Evolutionary conservation across 2,113 vertebrate species (phyloP).

Genomic region (Corydoras sp.): DNA sequence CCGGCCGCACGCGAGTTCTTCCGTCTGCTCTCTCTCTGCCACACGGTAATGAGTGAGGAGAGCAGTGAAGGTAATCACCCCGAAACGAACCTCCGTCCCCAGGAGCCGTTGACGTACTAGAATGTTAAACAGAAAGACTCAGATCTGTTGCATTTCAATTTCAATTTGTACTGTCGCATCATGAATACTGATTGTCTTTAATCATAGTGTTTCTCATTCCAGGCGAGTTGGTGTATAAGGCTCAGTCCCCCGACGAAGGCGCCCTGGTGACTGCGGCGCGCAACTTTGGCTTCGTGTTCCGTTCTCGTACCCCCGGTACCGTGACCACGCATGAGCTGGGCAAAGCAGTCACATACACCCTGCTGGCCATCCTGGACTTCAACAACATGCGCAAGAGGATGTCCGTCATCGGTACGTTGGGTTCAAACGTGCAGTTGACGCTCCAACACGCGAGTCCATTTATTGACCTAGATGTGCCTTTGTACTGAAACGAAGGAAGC

Average conservation of each 20-base stretch:
- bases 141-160: too few species aligned
- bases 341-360: conserved; percentile 69
- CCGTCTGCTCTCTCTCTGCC: conserved; percentile 84
- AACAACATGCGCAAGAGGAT: conserved; percentile 92
- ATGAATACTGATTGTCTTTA: too few species aligned
- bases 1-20: conserved; percentile 77
- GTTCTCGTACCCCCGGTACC: conserved; percentile 79
- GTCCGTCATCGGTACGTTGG: conserved; percentile 84
- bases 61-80: conserved; percentile 56
- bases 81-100: too few species aligned
- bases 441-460: too few species aligned
- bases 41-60: conserved; percentile 92
- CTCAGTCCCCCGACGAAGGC: conserved; percentile 94
- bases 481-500: too few species aligned
- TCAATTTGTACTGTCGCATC: too few species aligned
- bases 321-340: conserved; percentile 86
- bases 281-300: conserved; percentile 92
- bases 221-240: conserved; percentile 77
- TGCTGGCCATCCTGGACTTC: conserved; percentile 92
- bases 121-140: too few species aligned
- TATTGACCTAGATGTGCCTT: too few species aligned
- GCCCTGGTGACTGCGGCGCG: conserved; percentile 89
- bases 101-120: not conserved
- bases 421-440: too few species aligned
- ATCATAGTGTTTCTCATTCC: not conserved